Base-by-base conservation (phyloP, 2,797 vertebrate genomes). In the Basileuterus tristriatus region DNA sequence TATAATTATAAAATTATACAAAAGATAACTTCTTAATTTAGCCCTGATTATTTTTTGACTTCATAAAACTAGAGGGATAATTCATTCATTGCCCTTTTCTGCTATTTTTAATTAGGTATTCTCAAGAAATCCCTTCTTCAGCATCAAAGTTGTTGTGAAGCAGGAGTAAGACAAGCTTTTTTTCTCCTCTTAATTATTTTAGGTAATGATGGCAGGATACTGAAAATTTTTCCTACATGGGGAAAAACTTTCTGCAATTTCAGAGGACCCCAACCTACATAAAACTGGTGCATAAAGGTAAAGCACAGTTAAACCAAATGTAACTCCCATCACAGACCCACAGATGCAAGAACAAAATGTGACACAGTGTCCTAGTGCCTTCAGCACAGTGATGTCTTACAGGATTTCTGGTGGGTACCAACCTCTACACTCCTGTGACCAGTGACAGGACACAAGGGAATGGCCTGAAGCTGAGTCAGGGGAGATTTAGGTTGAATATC, bases 41-140 rank as follows among this genome's bases (percentile, higher is more conserved):
- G 80, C 88, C 63, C 85, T 90, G 94, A 91, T 96, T 93, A 92
- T 83, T 97, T 96, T 92, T 83, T 96, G 0, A 56, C 83, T 96
- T 94, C 72, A 74, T 76, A 60, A 87, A 94, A 74, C 87, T 82
- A 82, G 47, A 74, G 52, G 59, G 41, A 93, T 94, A 97, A 97
- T 97, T 92, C 84, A 94, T 95, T 96, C 93, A 88, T 88, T 96
- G 94, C 91, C 95, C 94, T 96, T 94, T 96, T 86, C 89, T 87
- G 83, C 63, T 76, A 72, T 46, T 20, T 86, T 83, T 94, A 96
- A 97, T 95, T 96, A 93, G 75, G n/a, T 69, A 84, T 93, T 95
- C 95, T 94, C 5, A 6, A 91, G 80, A 91, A 90, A 70, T 88
- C 34, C 29, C 50, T 84, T 94, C 94, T 95, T 81, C 80, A 82